phyloP scores from a whole-genome alignment of 2,888 invertebrate species.

The Thymelicus sylvestris region DNA sequence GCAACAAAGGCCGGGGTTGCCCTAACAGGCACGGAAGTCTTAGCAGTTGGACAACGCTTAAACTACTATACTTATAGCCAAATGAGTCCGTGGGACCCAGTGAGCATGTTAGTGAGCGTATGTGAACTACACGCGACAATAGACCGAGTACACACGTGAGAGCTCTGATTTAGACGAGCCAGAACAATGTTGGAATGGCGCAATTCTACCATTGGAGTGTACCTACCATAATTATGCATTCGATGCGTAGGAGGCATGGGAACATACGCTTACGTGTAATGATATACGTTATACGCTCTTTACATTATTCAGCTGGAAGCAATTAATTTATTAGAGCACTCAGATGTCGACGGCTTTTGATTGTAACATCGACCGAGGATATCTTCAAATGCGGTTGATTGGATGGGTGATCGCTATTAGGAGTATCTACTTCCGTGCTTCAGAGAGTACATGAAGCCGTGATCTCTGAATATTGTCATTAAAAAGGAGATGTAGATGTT shows the following conservation, averaged over 20 bases:
- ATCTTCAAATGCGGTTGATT: not conserved
- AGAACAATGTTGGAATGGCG: slow-evolving; percentile 73
- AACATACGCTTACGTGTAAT: slow-evolving; percentile 49
- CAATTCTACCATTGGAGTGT: slow-evolving; percentile 55
- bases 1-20: not conserved
- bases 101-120: slow-evolving; percentile 75
- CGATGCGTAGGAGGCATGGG: slow-evolving; percentile 77
- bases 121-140: slow-evolving; percentile 77
- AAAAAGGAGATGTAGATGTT: no score
- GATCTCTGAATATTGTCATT: no score
- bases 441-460: no score
- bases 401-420: not conserved
- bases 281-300: slow-evolving; percentile 23
- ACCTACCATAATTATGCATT: slow-evolving; percentile 64
- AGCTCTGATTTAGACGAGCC: slow-evolving; percentile 79
- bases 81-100: slow-evolving; percentile 70
- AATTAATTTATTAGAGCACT: slow-evolving; percentile 16
- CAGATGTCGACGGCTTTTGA: not conserved
- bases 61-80: slow-evolving; percentile 48
- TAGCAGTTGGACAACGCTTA: slow-evolving; percentile 49
- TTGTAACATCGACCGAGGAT: not conserved
- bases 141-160: slow-evolving; percentile 66
- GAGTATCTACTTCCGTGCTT: not conserved
- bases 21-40: slow-evolving; percentile 47
- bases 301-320: slow-evolving; percentile 3